A percentile compares a stretch with the other conserved stretches of the same genome.
Evolutionary conservation across 2,888 invertebrate genomes (phyloP).

Genomic region (Dasysyrphus tricinctus): DNA sequence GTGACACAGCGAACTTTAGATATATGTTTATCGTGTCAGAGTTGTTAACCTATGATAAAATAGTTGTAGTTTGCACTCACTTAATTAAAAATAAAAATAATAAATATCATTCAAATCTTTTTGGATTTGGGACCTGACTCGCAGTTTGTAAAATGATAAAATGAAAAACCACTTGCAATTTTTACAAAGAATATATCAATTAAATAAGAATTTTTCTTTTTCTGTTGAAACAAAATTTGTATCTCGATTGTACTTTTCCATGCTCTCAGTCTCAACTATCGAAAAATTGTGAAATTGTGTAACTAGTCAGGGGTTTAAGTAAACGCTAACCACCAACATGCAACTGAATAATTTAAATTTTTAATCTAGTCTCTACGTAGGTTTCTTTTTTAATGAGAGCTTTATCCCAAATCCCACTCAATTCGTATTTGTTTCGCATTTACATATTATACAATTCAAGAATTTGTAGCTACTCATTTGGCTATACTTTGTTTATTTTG

Average conservation of each 20-base stretch:
- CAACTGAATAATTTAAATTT: neutral
- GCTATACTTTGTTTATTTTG: constrained; percentile 22
- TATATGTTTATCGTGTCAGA: too few species aligned
- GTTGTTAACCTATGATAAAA: too few species aligned
- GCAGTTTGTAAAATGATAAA: too few species aligned
- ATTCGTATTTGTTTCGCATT: neutral
- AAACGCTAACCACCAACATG: neutral
- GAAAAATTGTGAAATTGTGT: constrained; percentile 3
- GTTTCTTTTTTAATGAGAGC: neutral
- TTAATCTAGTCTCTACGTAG: neutral
- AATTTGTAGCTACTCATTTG: neutral
- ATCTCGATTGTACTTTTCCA: neutral
- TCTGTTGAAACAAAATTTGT: too few species aligned
- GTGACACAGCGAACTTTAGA: too few species aligned
- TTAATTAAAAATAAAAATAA: too few species aligned
- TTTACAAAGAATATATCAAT: too few species aligned
- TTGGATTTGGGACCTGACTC: too few species aligned
- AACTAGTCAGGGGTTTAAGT: neutral
- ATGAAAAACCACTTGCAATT: too few species aligned
- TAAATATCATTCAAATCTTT: too few species aligned
- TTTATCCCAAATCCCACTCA: neutral
- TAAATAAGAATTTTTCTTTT: too few species aligned
- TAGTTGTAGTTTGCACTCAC: too few species aligned
- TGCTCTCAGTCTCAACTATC: neutral
- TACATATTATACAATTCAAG: neutral